Evolutionary conservation across 1,140 invertebrate genomes (phyloP), one percentile per base, ranked within the genome.

Genomic region (Stegodyphus dumicola): DNA sequence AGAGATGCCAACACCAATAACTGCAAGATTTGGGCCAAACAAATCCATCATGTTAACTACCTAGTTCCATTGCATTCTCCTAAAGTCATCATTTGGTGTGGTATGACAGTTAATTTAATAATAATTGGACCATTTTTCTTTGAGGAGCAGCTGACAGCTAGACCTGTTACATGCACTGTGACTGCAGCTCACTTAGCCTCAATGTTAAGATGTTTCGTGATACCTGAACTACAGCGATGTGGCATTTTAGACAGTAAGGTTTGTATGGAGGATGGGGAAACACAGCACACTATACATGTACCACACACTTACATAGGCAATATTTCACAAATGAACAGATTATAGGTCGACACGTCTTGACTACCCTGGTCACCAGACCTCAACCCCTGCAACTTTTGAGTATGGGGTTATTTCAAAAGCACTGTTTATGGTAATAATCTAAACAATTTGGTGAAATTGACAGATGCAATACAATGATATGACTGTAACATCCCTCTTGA

Each of bases 121-220:
- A 76, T 56, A 56, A 56, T 76, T 56, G 54, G 53, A 18, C 74
- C 7, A 56, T 54, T 76, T 51, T 33, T 33, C 33, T 54, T 76
- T 60, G n/a, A 56, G 3, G 52, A 54, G 17, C 15, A 56, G 15
- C 5, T 2, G 10, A 13, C 13, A 15, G 51, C 53, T 4, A 52
- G 54, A 56, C 74, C 54, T 60, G 13, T 76, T 15, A 76, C 52
- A 56, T 76, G 54, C 18, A 13, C 6, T 17, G 49, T 76, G 49
- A 76, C 51, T 76, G 74, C 52, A 10, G n/a, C n/a, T 56, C 52
- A n/a, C 52, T 76, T 15, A 15, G 54, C 10, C 7, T 56, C 52
- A 15, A 7, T 60, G 51, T 76, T 76, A 56, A 76, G 74, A 76
- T 17, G 74, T 56, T 56, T 18, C 51, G 48, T 76, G 51, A 11